These are phyloP conservation scores for Hipposideros armiger DNA, from an alignment of 2,113 vertebrate genomes.

Conservation along the genomic window DNA sequence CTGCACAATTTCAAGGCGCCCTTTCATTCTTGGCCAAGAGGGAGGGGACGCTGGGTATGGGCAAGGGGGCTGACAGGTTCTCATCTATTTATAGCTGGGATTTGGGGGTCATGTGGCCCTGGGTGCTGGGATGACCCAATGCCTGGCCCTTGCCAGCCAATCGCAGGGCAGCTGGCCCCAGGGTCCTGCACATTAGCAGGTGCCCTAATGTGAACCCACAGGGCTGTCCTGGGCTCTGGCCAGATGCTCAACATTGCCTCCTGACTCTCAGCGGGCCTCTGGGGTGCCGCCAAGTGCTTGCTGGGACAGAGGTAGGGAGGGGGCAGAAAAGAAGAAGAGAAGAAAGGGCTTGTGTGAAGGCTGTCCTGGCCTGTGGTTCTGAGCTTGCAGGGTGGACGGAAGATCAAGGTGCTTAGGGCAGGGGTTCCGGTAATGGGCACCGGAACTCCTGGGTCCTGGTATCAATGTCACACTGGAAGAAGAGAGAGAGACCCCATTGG, in stretches of 20 bases:
- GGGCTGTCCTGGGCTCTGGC: conserved; percentile 74
- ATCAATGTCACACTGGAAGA: background rate
- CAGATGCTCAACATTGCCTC: conserved; percentile 84
- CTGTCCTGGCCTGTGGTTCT: conserved; percentile 38
- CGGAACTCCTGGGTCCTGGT: background rate
- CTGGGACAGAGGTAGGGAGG: conserved; percentile 42
- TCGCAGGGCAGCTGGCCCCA: background rate
- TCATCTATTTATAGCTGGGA: conserved; percentile 75
- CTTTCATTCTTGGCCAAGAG: conserved; percentile 69
- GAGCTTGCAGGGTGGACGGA: background rate
- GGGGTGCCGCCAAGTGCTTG: conserved; percentile 48
- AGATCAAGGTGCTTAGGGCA: background rate
- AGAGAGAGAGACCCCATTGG: background rate
- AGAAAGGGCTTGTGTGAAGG: conserved; percentile 48
- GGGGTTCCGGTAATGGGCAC: background rate
- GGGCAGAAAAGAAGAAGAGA: background rate
- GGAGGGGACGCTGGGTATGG: background rate
- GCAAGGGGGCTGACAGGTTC: conserved; percentile 60
- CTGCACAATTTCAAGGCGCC: conserved; percentile 24
- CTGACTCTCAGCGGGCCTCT: conserved; percentile 73
- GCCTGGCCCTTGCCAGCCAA: conserved; percentile 51
- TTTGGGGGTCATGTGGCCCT: conserved; percentile 56
- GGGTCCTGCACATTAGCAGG: conserved; percentile 72
- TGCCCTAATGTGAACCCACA: conserved; percentile 84
- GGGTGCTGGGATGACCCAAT: conserved; percentile 47